Evolutionary conservation across 1,140 invertebrate genomes (phyloP), one percentile per base, ranked within the genome.

Genomic region (Drosophila littoralis): DNA sequence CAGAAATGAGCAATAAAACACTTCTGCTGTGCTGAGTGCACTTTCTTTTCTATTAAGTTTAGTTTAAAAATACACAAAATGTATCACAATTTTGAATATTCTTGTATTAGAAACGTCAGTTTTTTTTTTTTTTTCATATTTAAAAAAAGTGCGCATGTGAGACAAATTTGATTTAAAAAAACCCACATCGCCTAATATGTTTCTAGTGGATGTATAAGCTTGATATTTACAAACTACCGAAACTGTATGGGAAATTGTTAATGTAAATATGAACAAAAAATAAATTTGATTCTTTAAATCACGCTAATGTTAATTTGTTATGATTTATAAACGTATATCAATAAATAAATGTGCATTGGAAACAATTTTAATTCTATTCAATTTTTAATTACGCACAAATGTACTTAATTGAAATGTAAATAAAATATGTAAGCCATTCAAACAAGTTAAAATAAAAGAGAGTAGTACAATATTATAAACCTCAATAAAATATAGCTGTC

Each of bases 71-170:
- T 66, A 76, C 67, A 84, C 80, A 81, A 88, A 88, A 89, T 88
- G 75, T 88, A 88, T 88, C 84, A 88, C 84, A 88, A 84, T 80
- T 88, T 89, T 81, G 80, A 89, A 84, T 76, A 83, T 82, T 88
- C 60, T 61, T 54, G 42, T 61, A 55, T 48, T 42, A 69, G 40
- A 57, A 43, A 50, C 32, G 22, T 48, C 17, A n/a, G 65, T 59
- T 70, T 64, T 52, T 60, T 59, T 70, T 64, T 52, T 60, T 22
- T 43, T 12, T 73, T 40, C 33, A 45, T 33, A 40, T 32, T 42
- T 55, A 40, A 61, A 63, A 63, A 59, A 8, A 35, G n/a, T 38
- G 40, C 33, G 55, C 7, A 36, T 59, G 35, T 33, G 17, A 38
- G 22, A n/a, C 32, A 82, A 69, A 46, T 72, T 86, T 86, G 52